These are phyloP conservation scores for Cancer borealis DNA, from an alignment of 2,888 invertebrate genomes.

Conservation along the genomic window DNA sequence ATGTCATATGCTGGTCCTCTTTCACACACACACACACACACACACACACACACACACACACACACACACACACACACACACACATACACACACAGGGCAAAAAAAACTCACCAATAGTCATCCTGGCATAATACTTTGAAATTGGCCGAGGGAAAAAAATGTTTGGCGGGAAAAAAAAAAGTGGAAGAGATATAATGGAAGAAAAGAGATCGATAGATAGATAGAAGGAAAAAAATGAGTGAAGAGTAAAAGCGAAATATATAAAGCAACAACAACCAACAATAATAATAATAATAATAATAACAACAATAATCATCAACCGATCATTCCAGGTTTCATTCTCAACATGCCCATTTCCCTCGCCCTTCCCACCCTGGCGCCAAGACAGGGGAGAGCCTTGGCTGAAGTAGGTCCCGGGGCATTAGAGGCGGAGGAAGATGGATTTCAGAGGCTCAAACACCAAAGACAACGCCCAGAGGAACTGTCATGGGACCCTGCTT, in stretches of 20 bases:
- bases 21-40: slow-evolving; percentile 22
- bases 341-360: slow-evolving; percentile 76
- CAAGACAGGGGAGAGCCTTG: slow-evolving; percentile 59
- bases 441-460: neutral
- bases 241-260: neutral
- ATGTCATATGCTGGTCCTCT: neutral
- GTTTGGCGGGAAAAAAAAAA: neutral
- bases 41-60: slow-evolving; percentile 38
- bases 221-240: neutral
- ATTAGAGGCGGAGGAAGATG: neutral
- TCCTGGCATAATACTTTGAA: neutral
- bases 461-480: slow-evolving; percentile 57
- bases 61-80: slow-evolving; percentile 52
- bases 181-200: neutral
- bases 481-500: slow-evolving; percentile 71
- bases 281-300: neutral
- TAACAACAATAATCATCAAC: neutral
- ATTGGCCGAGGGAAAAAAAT: neutral
- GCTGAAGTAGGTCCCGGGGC: neutral
- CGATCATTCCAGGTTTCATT: slow-evolving; percentile 70
- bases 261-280: neutral
- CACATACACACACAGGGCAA: slow-evolving; percentile 36
- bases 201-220: neutral
- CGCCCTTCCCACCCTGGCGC: slow-evolving; percentile 75
- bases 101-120: neutral